Conservation (phyloP, 2,888 invertebrate genomes). For the Latrodectus elegans region DNA sequence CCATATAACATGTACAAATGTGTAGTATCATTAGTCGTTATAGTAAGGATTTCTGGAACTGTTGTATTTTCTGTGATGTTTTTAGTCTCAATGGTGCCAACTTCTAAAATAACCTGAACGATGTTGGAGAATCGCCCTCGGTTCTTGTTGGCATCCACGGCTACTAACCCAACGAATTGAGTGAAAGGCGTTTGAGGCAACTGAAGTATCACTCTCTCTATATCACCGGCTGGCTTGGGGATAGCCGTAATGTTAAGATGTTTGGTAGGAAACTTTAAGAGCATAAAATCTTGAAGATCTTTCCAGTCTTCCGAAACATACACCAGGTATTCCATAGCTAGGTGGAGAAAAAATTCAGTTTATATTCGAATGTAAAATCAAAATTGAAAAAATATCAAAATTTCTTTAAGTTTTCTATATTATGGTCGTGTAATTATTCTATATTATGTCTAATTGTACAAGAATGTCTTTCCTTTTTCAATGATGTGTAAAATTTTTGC, state of each 20-base stretch:
- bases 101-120: constrained; percentile 20
- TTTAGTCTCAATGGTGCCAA: too few species aligned
- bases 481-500: too few species aligned
- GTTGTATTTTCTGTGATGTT: constrained; percentile 29
- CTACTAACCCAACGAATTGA: constrained; percentile 32
- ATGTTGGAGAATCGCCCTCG: constrained; percentile 38
- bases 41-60: constrained; percentile 4
- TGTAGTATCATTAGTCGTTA: neutral
- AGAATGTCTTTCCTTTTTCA: too few species aligned
- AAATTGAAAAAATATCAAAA: too few species aligned
- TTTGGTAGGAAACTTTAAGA: constrained; percentile 29
- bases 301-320: constrained; percentile 54
- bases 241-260: neutral
- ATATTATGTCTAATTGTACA: too few species aligned
- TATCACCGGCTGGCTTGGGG: constrained; percentile 25
- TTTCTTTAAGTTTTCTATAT: too few species aligned
- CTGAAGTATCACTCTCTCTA: neutral
- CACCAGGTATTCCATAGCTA: constrained; percentile 41
- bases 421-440: too few species aligned
- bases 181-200: neutral
- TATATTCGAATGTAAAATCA: neutral
- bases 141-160: constrained; percentile 26
- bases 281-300: constrained; percentile 52
- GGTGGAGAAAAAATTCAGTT: constrained; percentile 8
- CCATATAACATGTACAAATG: constrained; percentile 17